Evolutionary conservation across 2,797 vertebrate genomes (phyloP).

Genomic region (Anguilla marmorata): DNA sequence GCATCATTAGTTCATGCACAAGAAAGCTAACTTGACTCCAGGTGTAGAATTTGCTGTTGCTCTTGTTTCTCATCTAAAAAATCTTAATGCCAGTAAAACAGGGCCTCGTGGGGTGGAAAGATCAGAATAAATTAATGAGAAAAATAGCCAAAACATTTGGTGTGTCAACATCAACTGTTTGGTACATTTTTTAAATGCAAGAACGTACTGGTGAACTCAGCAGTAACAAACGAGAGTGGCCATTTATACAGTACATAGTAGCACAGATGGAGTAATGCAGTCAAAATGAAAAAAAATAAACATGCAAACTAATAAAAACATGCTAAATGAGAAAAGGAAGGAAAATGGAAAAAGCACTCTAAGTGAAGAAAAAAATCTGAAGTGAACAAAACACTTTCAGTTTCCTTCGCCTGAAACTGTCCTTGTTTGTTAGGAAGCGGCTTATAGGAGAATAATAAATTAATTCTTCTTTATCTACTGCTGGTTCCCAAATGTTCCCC

Average conservation of each 20-base stretch:
- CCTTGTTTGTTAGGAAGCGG: background rate
- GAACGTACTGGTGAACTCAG: no score
- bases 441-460: slow-evolving; percentile 22
- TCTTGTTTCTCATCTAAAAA: no score
- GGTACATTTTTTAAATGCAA: no score
- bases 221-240: background rate
- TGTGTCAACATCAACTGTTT: no score
- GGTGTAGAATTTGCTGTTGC: no score
- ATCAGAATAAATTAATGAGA: no score
- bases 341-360: background rate
- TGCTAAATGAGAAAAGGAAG: background rate
- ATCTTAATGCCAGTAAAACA: no score
- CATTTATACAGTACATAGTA: background rate
- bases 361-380: background rate
- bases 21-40: no score
- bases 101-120: no score
- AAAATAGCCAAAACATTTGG: no score
- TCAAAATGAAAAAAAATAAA: background rate
- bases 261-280: background rate
- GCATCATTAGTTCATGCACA: no score
- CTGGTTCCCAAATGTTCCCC: slow-evolving; percentile 26
- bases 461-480: slow-evolving; percentile 26
- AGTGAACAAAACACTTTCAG: background rate
- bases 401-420: background rate
- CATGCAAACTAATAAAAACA: background rate